Base-by-base conservation (phyloP, 2,113 vertebrate genomes). In the Cochlearius cochlearius region DNA sequence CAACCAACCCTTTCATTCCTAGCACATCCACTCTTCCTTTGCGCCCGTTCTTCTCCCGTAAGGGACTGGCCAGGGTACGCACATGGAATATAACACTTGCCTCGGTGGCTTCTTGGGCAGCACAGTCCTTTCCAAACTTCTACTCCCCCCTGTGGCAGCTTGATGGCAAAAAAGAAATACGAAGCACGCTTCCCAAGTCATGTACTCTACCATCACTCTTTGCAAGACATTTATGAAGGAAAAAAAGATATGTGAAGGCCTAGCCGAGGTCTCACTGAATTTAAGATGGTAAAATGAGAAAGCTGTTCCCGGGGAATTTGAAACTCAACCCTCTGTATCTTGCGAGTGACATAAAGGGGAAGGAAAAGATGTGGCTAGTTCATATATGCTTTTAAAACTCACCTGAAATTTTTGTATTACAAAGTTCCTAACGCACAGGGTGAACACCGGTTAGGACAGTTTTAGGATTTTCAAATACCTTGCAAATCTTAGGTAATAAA, bases 71-170 rank as follows among this genome's bases (percentile, higher is more conserved):
- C 56, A n/a, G 58, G 85, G 26, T 39, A 60, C 2, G 7, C 64
- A 75, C 4, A 3, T 43, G 76, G 43, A 88, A 90, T 13, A 63
- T 39, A 81, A 18, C 53, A 7, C 56, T 81, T 34, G 53, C 45
- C 23, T 60, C n/a, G 0, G 41, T 47, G 92, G 80, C 84, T 91
- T 62, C 36, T 80, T 83, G 78, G 84, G 85, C 47, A 75, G 62
- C 81, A 59, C 38, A 19, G 76, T 86, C 94, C 90, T 95, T 96
- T 93, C 49, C 80, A 97, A 97, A 97, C 88, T 89, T 95, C 90
- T 95, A 88, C 97, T 98, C 94, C 97, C 94, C 92, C 89, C 94
- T 96, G 90, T 98, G 98, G 97, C 91, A 97, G 94, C 82, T 62
- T 82, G 62, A 92, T 34, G 84, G 85, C 55, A 94, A 95, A 96